Conservation (phyloP, 2,888 invertebrate genomes). For the Cataglyphis altisquamis region DNA sequence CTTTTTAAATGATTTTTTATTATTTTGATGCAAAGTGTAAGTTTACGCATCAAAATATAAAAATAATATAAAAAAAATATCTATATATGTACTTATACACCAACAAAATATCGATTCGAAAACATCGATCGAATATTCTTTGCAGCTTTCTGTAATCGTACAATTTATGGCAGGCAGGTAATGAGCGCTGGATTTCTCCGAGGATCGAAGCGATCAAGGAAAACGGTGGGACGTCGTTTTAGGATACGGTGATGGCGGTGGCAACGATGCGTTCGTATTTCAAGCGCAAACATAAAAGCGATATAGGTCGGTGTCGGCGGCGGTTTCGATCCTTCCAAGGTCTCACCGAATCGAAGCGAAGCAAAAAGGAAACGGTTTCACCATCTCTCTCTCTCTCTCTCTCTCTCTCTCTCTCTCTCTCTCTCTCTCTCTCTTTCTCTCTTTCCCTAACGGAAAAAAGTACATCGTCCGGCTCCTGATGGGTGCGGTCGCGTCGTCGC, state of each 20-base stretch:
- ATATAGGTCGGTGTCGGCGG: slow-evolving; percentile 48
- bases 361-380: slow-evolving; percentile 52
- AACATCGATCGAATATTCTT: background rate
- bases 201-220: slow-evolving; percentile 37
- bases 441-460: slow-evolving; percentile 58
- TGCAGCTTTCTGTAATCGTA: slow-evolving; percentile 44
- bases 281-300: slow-evolving; percentile 51
- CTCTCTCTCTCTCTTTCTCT: background rate
- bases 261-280: slow-evolving; percentile 38
- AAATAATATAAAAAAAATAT: background rate
- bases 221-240: slow-evolving; percentile 34
- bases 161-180: slow-evolving; percentile 49
- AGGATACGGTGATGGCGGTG: slow-evolving; percentile 13
- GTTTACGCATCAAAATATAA: background rate
- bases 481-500: slow-evolving; percentile 77
- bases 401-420: background rate
- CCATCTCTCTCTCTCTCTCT: background rate
- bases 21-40: background rate
- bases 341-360: slow-evolving; percentile 28
- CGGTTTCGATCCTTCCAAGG: slow-evolving; percentile 70
- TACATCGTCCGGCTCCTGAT: slow-evolving; percentile 64
- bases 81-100: background rate
- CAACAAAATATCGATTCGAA: background rate
- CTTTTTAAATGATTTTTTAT: background rate
- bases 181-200: slow-evolving; percentile 15